A percentile compares a stretch with the other conserved stretches of the same genome.
Evolutionary conservation across 2,113 vertebrate species (phyloP).

Genomic region (Malurus elegans): DNA sequence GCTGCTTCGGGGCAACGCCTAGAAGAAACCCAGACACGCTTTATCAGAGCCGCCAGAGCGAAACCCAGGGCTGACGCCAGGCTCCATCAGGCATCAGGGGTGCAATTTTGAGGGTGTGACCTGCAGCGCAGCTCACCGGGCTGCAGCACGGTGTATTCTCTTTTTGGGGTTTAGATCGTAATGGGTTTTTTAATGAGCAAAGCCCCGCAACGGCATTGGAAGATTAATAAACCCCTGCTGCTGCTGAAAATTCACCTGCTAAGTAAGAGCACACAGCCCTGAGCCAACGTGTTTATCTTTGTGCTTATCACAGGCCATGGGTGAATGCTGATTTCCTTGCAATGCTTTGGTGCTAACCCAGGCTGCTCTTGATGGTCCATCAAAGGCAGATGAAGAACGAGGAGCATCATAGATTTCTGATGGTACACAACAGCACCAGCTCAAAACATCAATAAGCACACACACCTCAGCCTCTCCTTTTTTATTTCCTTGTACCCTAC

Average conservation of each 20-base stretch:
- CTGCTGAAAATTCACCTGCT: neutral
- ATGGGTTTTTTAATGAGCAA: neutral
- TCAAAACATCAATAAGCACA: neutral
- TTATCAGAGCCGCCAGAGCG: neutral
- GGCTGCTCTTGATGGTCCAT: neutral
- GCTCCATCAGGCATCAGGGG: neutral
- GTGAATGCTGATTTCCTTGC: neutral
- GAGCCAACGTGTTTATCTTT: neutral
- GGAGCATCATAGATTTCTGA: neutral
- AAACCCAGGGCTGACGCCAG: neutral
- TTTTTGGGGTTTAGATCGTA: neutral
- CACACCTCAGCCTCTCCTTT: neutral
- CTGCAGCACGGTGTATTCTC: neutral
- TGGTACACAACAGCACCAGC: neutral
- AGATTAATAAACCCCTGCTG: neutral
- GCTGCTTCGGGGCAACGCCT: accelerated
- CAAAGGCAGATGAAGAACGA: neutral
- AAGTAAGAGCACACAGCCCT: neutral
- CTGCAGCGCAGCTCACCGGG: neutral
- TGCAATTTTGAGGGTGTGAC: neutral
- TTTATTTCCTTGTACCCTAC: neutral
- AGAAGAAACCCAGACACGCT: accelerated
- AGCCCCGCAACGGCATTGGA: neutral
- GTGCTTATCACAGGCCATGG: neutral
- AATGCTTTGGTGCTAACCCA: neutral